Evolutionary conservation across 1,140 invertebrate species (phyloP).

Genomic region (Habropoda laboriosa): DNA sequence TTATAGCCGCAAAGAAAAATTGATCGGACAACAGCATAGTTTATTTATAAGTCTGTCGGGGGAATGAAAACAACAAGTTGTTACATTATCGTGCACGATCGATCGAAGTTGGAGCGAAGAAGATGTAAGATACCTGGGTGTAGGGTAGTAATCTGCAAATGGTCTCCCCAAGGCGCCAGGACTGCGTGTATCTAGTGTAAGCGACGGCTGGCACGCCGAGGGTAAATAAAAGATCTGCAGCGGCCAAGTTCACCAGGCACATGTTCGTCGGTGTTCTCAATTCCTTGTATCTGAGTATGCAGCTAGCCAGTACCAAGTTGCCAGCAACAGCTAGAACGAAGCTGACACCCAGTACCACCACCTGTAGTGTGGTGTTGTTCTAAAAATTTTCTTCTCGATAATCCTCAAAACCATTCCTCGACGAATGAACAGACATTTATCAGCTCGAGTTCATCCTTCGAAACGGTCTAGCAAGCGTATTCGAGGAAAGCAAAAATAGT

Average conservation of each 20-base stretch:
- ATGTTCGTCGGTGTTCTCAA: conserved; percentile 90
- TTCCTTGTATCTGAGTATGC: conserved; percentile 83
- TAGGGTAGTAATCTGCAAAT: conserved; percentile 83
- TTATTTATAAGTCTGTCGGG: conserved; percentile 28
- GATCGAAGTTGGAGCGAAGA: too few relatives aligned
- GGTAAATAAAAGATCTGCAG: conserved; percentile 85
- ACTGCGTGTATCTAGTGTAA: conserved; percentile 80
- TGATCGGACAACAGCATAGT: conserved; percentile 3
- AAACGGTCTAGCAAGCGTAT: too few relatives aligned
- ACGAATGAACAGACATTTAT: too few relatives aligned
- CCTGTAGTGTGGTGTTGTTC: too few relatives aligned
- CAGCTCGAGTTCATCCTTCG: too few relatives aligned
- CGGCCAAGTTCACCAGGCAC: conserved; percentile 87
- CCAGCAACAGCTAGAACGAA: conserved; percentile 78
- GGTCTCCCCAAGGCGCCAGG: conserved; percentile 83
- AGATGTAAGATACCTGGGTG: conserved; percentile 85
- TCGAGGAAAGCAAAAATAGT: too few relatives aligned
- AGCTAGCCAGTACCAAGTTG: conserved; percentile 78
- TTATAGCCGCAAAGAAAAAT: background rate
- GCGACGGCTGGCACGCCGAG: conserved; percentile 82
- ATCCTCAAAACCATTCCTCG: too few relatives aligned
- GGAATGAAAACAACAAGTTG: too few relatives aligned
- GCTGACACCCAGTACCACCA: conserved; percentile 73
- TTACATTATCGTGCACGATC: too few relatives aligned
- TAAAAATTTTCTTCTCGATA: too few relatives aligned